Base-by-base conservation (phyloP, 2,113 vertebrate species). In the Noturus placidus region DNA sequence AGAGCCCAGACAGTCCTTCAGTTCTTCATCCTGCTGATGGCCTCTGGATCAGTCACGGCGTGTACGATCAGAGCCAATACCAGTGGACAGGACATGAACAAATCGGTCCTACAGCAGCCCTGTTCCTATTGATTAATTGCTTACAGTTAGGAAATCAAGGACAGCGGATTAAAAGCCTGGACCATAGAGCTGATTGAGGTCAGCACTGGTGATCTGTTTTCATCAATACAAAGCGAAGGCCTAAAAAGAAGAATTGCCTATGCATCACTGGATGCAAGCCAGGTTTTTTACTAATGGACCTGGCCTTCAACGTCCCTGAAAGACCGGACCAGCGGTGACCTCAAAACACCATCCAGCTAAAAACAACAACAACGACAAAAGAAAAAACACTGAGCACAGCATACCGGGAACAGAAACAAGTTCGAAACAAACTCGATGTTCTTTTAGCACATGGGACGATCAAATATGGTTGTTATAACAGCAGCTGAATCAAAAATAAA, bases 371-470 rank as follows among this genome's bases (percentile, higher is more conserved):
- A 38, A 30, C 65, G 4, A 33, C 4, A 63, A 38, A 88, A 86
- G 89, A 38, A 54, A 92, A 92, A 89, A 59, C 38, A 52, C 82
- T 88, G 65, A 91, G 86, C 89, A 91, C 91, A 91, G 92, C 88
- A 89, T 59, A 83, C 83, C 63, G 70, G 80, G 35, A 87, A 15
- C 69, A 90, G 77, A 88, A 88, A 86, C 91, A 92, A 92, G 57
- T 84, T 33, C 77, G 80, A 80, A 79, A 90, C 27, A 38, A 83
- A 87, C 65, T 52, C 56, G 84, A 35, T 84, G 67, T 63, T 3
- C 22, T 69, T 42, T 52, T 74, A 67, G 59, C 50, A 67, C 69
- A 54, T 56, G n/a, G 38, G 50, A 25, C 27, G 7, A 86, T 5
- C 42, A 59, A 81, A 84, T 83, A 77, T 82, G 57, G 54, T 81